These are phyloP conservation scores for Conus canariensis DNA, from an alignment of 2,888 invertebrate species.

Conservation along the genomic window DNA sequence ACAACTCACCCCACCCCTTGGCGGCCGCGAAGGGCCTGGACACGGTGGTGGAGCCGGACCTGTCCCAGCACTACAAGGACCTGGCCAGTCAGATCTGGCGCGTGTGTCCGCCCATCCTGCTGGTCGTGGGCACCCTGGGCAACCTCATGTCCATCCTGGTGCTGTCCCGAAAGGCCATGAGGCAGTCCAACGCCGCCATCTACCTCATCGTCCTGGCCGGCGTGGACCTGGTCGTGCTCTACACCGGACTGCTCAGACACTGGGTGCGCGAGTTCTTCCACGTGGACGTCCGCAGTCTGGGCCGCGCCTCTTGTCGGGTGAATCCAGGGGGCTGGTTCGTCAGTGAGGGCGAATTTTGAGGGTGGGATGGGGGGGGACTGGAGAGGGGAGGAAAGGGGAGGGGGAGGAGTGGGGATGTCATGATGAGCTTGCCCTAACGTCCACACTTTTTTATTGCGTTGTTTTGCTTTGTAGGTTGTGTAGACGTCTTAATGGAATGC, in stretches of 20 bases:
- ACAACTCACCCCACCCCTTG: background rate
- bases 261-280: constrained; percentile 56
- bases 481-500: no score
- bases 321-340: background rate
- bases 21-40: no score
- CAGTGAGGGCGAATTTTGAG: no score
- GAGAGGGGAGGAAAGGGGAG: no score
- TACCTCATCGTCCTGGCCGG: constrained; percentile 64
- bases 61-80: background rate
- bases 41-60: background rate
- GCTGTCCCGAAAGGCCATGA: constrained; percentile 58
- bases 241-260: constrained; percentile 67
- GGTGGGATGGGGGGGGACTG: background rate
- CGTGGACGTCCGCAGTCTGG: constrained; percentile 58
- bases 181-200: constrained; percentile 60
- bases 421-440: no score
- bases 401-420: no score
- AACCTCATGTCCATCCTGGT: constrained; percentile 65
- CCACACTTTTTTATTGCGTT: no score
- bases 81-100: background rate
- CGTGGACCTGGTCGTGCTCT: constrained; percentile 64
- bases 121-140: constrained; percentile 68
- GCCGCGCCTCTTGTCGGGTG: constrained; percentile 53
- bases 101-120: constrained; percentile 54
- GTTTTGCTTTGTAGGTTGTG: no score